Evolutionary conservation across 1,140 invertebrate genomes (phyloP), one percentile per base, ranked within the genome.

Genomic region (Bilobella aurantiaca): DNA sequence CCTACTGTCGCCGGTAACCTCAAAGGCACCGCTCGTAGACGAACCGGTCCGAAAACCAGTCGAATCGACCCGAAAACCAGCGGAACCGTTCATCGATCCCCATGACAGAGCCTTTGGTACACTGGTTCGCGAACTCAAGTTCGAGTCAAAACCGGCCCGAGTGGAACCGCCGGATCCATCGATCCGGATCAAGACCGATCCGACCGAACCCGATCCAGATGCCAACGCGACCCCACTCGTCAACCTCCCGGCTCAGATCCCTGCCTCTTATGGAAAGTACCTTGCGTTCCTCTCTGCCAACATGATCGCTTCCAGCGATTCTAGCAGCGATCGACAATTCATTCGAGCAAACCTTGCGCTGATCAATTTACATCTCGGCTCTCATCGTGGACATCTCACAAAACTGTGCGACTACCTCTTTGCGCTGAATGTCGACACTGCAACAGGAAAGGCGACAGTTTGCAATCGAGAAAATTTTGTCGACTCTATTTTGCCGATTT

Each of bases 91-190:
- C 8, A 18, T 12, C 34, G 34, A 12, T 42, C 8, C 8, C 18
- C 34, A 42, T 12, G 34, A 42, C 18, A 18, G 8, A 42, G 34
- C 18, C 27, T 49, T 34, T 79, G 93, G 96, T 77, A 86, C 86
- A 73, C 78, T 87, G 64, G 85, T 94, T 66, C 82, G 84, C 49
- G 82, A 90, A 74, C 80, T 96, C 69, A 86, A 85, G 69, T 93
- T 90, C 79, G 91, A 94, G 75, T 84, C 86, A 3, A 82, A 87
- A 75, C 46, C 25, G 49, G 59, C 66, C 21, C 53, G 81, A 78
- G 85, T 89, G 32, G 88, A 94, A n/a, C n/a, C n/a, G 75, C 85
- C 85, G 73, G 49, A 18, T 23, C 49, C 14, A 23, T 12, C 49
- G 5, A 23, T 3, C 5, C 14, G 49, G 12, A 23, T 23, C 12